Evolutionary conservation across 2,113 vertebrate species (phyloP).

Genomic region (Actenoides hombroni): DNA sequence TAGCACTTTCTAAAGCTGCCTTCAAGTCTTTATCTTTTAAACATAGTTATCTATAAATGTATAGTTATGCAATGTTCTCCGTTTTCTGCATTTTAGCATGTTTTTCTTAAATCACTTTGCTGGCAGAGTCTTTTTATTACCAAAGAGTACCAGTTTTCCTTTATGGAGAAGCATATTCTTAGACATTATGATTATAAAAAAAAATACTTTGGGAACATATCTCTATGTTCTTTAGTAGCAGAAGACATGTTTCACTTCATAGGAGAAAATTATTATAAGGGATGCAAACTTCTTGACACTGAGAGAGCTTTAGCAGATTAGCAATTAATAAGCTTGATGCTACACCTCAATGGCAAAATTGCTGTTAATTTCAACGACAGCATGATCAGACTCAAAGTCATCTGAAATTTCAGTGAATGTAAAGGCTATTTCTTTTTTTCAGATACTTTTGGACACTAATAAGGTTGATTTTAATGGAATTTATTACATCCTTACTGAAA

Average conservation of each 20-base stretch:
- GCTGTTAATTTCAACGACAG: background rate
- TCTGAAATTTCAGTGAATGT: constrained; percentile 22
- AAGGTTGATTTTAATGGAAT: constrained; percentile 64
- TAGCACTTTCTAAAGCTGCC: background rate
- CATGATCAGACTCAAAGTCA: constrained; percentile 5
- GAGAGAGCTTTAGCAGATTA: background rate
- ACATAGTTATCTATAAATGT: background rate
- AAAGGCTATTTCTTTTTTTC: constrained; percentile 52
- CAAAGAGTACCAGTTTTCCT: background rate
- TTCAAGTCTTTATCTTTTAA: background rate
- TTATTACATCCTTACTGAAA: constrained; percentile 64
- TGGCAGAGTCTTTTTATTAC: background rate
- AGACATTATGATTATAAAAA: background rate
- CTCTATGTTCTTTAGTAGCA: background rate
- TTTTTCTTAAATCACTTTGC: background rate
- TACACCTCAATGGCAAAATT: background rate
- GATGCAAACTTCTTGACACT: background rate
- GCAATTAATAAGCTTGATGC: background rate
- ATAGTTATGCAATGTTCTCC: background rate
- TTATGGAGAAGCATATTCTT: background rate
- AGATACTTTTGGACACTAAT: constrained; percentile 46
- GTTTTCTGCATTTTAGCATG: background rate
- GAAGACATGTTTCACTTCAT: background rate
- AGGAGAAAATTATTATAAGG: background rate
- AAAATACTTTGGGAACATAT: background rate